phyloP scores from a whole-genome alignment of 2,888 invertebrate genomes.

The Polydrusus tereticollis region DNA sequence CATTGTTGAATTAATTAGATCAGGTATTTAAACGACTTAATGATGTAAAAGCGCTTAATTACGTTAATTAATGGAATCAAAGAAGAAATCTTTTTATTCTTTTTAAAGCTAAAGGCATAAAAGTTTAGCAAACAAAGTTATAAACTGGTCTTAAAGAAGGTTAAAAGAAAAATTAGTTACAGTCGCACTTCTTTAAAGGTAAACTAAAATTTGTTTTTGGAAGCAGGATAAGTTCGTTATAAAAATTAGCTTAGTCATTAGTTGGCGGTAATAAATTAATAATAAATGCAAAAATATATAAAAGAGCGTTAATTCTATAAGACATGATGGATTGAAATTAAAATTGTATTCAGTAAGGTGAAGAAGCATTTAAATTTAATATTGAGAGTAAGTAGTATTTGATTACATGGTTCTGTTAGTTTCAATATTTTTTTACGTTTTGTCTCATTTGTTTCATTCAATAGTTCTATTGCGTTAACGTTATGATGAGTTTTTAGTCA shows the following conservation, averaged over 20 bases:
- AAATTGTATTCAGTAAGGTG: too few species aligned
- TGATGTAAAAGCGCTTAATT: conserved; percentile 7
- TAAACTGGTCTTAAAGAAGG: background rate
- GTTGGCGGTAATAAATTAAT: too few species aligned
- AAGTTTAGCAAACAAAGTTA: conserved; percentile 14
- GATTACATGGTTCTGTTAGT: too few species aligned
- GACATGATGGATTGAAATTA: too few species aligned
- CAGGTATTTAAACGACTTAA: conserved; percentile 11
- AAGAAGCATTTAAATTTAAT: too few species aligned
- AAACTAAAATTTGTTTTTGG: background rate
- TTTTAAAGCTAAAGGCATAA: background rate
- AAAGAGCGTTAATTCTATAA: too few species aligned
- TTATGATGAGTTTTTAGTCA: too few species aligned
- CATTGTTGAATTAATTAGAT: conserved; percentile 1
- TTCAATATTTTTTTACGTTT: too few species aligned
- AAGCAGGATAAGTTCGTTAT: background rate
- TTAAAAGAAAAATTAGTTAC: background rate
- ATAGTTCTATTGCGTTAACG: too few species aligned
- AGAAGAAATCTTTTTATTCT: background rate
- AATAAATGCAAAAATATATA: too few species aligned
- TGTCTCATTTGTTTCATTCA: too few species aligned
- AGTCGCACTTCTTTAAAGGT: background rate
- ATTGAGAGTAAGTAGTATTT: too few species aligned
- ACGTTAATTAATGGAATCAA: conserved; percentile 8
- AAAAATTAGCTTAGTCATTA: background rate